Percentiles rank a stretch among this genome's conserved stretches.
phyloP scores from a whole-genome alignment of 2,113 vertebrate species.

The Cyphomyrus discorhynchus region DNA sequence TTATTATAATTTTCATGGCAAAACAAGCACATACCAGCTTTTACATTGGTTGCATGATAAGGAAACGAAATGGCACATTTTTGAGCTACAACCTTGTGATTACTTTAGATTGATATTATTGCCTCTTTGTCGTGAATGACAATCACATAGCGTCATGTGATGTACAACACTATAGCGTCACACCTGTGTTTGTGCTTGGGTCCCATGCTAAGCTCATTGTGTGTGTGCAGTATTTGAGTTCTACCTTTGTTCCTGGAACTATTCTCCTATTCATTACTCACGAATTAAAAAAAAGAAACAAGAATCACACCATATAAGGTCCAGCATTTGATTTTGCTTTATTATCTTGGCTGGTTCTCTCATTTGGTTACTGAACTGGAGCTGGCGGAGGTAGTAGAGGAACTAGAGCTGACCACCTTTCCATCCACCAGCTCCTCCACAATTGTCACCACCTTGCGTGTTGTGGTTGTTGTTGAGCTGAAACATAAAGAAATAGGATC shows the following conservation, averaged over 20 bases:
- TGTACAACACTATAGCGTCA: neutral
- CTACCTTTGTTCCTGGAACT: neutral
- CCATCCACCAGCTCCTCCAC: constrained; percentile 18
- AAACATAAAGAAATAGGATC: neutral
- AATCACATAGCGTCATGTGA: neutral
- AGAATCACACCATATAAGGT: neutral
- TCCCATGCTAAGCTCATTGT: neutral
- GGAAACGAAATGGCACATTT: neutral
- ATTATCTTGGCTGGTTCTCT: neutral
- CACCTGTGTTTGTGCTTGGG: neutral
- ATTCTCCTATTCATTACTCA: neutral
- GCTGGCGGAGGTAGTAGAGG: neutral
- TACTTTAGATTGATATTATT: neutral
- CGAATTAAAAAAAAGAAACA: neutral
- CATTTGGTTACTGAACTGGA: neutral
- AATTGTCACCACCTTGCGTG: constrained; percentile 16
- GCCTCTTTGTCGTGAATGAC: neutral
- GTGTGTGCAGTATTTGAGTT: neutral
- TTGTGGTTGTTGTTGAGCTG: constrained; percentile 4
- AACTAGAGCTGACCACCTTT: constrained; percentile 5
- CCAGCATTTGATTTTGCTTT: neutral
- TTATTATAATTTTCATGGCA: neutral
- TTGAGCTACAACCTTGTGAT: neutral
- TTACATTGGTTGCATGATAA: neutral
- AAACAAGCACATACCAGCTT: neutral